Conservation (phyloP, 1,140 invertebrate genomes). For the Megathymus violae region DNA sequence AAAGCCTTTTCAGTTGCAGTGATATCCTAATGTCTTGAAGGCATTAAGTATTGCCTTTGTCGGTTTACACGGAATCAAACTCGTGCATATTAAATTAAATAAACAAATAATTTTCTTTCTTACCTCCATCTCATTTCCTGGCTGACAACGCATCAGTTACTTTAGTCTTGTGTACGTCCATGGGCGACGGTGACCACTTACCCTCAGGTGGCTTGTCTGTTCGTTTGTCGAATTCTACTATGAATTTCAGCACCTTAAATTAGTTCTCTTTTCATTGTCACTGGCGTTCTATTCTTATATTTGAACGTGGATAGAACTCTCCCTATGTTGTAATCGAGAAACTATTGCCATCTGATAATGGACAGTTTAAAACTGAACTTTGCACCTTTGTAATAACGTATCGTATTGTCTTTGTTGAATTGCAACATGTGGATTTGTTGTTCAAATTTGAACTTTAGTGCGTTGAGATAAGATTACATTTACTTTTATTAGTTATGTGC, state of each 20-base stretch:
- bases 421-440: not conserved
- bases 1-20: too few relatives aligned
- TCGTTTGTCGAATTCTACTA: too few relatives aligned
- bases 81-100: too few relatives aligned
- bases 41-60: too few relatives aligned
- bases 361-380: conserved; percentile 1
- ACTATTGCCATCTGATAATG: not conserved
- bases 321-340: conserved; percentile 31
- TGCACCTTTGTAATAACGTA: conserved; percentile 4
- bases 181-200: too few relatives aligned
- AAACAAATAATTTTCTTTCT: too few relatives aligned
- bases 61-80: too few relatives aligned
- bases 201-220: too few relatives aligned
- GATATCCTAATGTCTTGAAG: too few relatives aligned
- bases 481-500: not conserved
- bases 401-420: not conserved
- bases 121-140: too few relatives aligned
- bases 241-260: conserved; percentile 15
- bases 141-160: too few relatives aligned
- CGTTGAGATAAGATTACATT: conserved; percentile 1
- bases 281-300: conserved; percentile 45
- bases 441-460: conserved; percentile 27
- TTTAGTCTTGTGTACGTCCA: too few relatives aligned
- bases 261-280: conserved; percentile 48
- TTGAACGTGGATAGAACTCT: conserved; percentile 34